Percentiles rank a stretch among this genome's conserved stretches.
phyloP scores from a whole-genome alignment of 2,888 invertebrate genomes.

The Myathropa florea region DNA sequence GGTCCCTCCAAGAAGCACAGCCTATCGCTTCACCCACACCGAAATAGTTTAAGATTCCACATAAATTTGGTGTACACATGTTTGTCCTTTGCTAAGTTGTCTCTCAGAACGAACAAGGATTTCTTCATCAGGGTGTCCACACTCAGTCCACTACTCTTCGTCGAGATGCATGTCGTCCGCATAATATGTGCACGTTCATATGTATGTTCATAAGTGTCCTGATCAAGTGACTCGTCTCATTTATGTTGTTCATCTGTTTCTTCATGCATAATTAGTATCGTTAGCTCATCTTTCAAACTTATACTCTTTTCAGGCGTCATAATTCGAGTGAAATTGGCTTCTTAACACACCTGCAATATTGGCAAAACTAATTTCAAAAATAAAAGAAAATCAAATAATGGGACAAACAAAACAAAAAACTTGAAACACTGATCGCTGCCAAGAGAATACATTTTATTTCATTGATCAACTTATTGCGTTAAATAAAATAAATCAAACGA shows the following conservation, averaged over 20 bases:
- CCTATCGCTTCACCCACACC: too few species aligned
- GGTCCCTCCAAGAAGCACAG: too few species aligned
- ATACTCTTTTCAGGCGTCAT: conserved; percentile 44
- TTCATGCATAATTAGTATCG: not conserved
- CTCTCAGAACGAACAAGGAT: not conserved
- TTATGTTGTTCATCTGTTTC: not conserved
- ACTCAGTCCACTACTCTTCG: not conserved
- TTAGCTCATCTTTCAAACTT: conserved; percentile 18
- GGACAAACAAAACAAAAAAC: not conserved
- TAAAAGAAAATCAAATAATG: not conserved
- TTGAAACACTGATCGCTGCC: not conserved
- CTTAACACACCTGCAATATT: not conserved
- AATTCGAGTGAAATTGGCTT: conserved; percentile 2
- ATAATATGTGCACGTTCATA: too few species aligned
- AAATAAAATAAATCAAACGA: not conserved
- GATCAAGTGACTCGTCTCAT: not conserved
- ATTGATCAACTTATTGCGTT: not conserved
- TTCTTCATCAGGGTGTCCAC: not conserved
- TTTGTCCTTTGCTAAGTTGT: too few species aligned
- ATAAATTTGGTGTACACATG: too few species aligned
- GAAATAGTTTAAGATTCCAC: too few species aligned
- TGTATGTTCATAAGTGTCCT: not conserved
- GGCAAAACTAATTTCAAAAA: conserved; percentile 4
- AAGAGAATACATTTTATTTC: not conserved
- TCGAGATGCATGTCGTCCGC: not conserved